Evolutionary conservation across 2,888 invertebrate genomes (phyloP).

Genomic region (Caenorhabditis macrosperma): DNA sequence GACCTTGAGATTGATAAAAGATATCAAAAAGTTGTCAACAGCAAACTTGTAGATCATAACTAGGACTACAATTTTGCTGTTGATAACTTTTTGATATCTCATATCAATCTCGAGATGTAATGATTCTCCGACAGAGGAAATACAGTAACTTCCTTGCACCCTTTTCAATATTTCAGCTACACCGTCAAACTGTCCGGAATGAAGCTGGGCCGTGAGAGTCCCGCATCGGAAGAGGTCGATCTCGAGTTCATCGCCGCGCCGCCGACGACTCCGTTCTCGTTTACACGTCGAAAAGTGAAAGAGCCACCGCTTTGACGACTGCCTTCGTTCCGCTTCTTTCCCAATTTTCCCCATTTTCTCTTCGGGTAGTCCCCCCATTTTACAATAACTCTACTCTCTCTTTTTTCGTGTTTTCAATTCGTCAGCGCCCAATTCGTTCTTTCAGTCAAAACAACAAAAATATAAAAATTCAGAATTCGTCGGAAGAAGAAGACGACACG

Average conservation of each 20-base stretch:
- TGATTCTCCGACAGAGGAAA: too few species aligned
- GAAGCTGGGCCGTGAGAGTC: slow-evolving; percentile 35
- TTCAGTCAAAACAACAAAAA: slow-evolving; percentile 5
- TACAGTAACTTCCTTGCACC: too few species aligned
- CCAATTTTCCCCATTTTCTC: too few species aligned
- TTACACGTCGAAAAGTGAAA: slow-evolving; percentile 36
- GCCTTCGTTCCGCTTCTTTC: neutral
- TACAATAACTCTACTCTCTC: too few species aligned
- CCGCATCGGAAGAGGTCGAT: slow-evolving; percentile 35
- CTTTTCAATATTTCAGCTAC: slow-evolving; percentile 59
- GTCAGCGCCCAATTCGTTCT: slow-evolving; percentile 22
- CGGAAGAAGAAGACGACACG: neutral
- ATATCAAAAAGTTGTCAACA: too few species aligned
- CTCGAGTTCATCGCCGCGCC: slow-evolving; percentile 13
- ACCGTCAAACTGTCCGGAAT: slow-evolving; percentile 49
- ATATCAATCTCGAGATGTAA: too few species aligned
- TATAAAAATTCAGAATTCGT: slow-evolving; percentile 7
- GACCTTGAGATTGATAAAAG: too few species aligned
- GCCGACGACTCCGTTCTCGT: slow-evolving; percentile 5
- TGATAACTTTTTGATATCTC: too few species aligned
- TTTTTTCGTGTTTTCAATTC: neutral
- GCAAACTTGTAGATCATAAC: too few species aligned
- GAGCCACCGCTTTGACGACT: slow-evolving; percentile 43
- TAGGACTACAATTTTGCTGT: too few species aligned
- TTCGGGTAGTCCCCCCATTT: slow-evolving; percentile 30